A percentile compares a stretch with the other conserved stretches of the same genome.
Evolutionary conservation across 2,113 vertebrate genomes (phyloP).

Genomic region (Gambusia holbrooki): DNA sequence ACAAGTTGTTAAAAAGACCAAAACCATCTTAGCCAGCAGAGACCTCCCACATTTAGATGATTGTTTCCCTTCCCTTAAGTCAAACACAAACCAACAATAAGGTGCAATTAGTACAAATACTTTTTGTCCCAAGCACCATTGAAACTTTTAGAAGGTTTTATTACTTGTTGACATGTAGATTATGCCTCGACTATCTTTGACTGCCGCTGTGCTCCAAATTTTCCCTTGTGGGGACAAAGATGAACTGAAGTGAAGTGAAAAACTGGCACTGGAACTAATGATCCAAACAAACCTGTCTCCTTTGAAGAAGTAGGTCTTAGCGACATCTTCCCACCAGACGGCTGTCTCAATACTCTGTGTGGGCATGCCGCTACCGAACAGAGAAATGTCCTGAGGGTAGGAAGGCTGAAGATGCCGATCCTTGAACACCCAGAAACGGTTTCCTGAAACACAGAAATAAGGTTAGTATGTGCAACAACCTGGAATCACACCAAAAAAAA

Average conservation of each 20-base stretch:
- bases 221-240: too few species aligned
- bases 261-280: background rate
- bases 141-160: too few species aligned
- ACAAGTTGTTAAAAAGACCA: background rate
- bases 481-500: slow-evolving; percentile 2
- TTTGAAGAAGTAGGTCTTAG: slow-evolving; percentile 99
- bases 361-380: slow-evolving; percentile 93
- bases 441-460: slow-evolving; percentile 81
- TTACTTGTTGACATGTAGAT: too few species aligned
- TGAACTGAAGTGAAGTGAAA: background rate
- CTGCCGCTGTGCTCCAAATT: too few species aligned
- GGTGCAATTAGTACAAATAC: too few species aligned
- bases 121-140: too few species aligned
- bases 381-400: slow-evolving; percentile 95
- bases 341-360: slow-evolving; percentile 96
- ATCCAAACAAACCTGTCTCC: slow-evolving; percentile 90
- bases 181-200: too few species aligned
- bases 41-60: too few species aligned
- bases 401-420: slow-evolving; percentile 96
- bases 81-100: too few species aligned
- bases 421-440: slow-evolving; percentile 98
- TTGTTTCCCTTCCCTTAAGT: too few species aligned
- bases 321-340: slow-evolving; percentile 98
- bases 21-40: too few species aligned
- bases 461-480: slow-evolving; percentile 31